These are phyloP conservation scores for Colius striatus DNA, from an alignment of 2,113 vertebrate genomes.

Conservation along the genomic window DNA sequence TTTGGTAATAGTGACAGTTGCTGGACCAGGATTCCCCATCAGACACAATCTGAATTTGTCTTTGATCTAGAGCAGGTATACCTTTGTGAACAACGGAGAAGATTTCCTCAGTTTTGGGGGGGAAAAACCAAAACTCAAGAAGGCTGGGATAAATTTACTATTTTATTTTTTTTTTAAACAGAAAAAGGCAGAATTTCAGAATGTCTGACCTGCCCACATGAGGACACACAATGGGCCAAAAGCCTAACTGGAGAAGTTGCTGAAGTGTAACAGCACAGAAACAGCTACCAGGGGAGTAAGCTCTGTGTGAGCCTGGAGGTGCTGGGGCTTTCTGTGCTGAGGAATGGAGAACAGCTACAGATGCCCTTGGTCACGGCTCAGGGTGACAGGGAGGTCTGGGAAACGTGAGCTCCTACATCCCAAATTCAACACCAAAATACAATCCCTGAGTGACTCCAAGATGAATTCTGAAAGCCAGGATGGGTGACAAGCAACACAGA, in stretches of 20 bases:
- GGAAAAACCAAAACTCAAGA: background rate
- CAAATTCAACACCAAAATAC: background rate
- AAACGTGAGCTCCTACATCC: background rate
- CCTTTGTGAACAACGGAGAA: background rate
- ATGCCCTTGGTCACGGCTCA: background rate
- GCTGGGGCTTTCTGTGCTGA: background rate
- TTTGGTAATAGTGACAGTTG: rapidly evolving
- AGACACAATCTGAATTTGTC: background rate
- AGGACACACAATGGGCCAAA: background rate
- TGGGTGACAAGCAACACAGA: background rate
- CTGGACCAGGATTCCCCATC: background rate
- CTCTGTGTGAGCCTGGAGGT: background rate
- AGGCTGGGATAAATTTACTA: background rate
- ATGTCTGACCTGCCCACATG: background rate
- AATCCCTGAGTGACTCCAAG: background rate
- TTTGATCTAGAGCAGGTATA: background rate
- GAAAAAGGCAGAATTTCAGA: background rate
- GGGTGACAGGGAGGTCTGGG: background rate
- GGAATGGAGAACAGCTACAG: background rate
- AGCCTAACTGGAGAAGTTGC: background rate
- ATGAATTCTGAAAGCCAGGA: background rate
- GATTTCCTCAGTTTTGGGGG: background rate
- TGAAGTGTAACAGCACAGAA: background rate
- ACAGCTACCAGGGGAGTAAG: background rate
- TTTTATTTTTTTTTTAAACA: background rate